Evolutionary conservation across 2,888 invertebrate species (phyloP), one percentile per base, ranked within the genome.

Genomic region (Nephrocerus scutellatus): DNA sequence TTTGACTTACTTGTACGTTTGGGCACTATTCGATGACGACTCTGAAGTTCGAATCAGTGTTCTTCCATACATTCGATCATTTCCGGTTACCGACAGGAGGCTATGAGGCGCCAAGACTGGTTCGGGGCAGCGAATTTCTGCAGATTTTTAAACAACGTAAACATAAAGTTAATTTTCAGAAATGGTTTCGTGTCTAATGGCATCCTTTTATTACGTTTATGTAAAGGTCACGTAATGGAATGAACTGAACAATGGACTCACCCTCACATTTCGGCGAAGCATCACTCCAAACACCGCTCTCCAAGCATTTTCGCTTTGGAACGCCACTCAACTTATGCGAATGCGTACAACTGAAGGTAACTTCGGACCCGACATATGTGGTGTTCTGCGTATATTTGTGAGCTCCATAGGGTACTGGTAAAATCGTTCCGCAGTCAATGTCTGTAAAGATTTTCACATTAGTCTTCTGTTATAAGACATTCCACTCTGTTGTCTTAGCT

Each of bases 71-170:
- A 85, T 84, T 34, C 92, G 75, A 62, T 92, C 92, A 60, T 91
- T 92, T 35, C 89, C 88, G 0, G 90, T 89, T 21, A 91, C 86
- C 0, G 90, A 88, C 0, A 90, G 74, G 15, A 90, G 84, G 47
- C 89, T 84, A 62, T 90, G 88, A 19, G 84, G 80, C 0, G 91
- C 84, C 19, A 88, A 71, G 3, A 80, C 70, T 0, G 92, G 91
- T 55, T 89, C 89, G 0, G 82, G 75, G 56, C 92, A 92, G 36
- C 91, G 79, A 49, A 91, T 87, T 72, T 91, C 90, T 87, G 64
- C 1, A 64, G 60, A 28, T 20, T 12, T 40, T 14, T 31, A 39
- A 39, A 9, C 14, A 22, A 21, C 10, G 9, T 6, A 30, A 29
- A 31, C 2, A 16, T 14, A 25, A 9, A 7, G 26, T 2, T 14